phyloP scores from a whole-genome alignment of 1,140 invertebrate genomes.

The Halesus radiatus region DNA sequence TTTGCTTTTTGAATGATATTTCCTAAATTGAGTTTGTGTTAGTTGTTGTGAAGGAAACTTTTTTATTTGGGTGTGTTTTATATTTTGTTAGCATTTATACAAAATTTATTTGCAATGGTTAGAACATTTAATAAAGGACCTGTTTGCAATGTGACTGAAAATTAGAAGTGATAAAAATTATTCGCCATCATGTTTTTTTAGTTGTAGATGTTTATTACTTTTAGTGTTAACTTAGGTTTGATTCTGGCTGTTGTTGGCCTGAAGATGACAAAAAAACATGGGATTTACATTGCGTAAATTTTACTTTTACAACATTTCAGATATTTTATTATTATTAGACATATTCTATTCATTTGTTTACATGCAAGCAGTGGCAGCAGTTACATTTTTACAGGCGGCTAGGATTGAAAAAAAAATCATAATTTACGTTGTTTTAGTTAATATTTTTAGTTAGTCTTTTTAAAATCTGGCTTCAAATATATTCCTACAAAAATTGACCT shows the following conservation, averaged over 20 bases:
- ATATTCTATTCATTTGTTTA: neutral
- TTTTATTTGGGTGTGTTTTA: neutral
- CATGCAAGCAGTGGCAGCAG: neutral
- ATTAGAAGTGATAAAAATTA: constrained; percentile 47
- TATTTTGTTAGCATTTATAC: constrained; percentile 21
- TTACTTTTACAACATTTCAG: constrained; percentile 1
- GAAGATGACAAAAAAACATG: too few species aligned
- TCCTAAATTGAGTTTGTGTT: constrained; percentile 3
- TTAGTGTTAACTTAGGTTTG: neutral
- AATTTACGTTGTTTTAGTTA: too few species aligned
- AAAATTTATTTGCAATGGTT: constrained; percentile 35
- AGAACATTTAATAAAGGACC: constrained; percentile 18
- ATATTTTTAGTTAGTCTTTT: too few species aligned
- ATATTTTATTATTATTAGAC: constrained; percentile 10
- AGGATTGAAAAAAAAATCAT: too few species aligned
- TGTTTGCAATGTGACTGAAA: constrained; percentile 44
- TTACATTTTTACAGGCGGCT: too few species aligned
- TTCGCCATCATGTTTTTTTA: constrained; percentile 45
- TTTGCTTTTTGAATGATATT: neutral
- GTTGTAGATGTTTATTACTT: constrained; percentile 39
- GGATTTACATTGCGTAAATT: too few species aligned
- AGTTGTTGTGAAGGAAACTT: neutral
- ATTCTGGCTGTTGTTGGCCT: constrained; percentile 9
- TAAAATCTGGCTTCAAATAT: too few species aligned
- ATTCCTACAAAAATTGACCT: too few species aligned